Conservation (phyloP, 2,888 invertebrate species). For the Melanostoma scalare region DNA sequence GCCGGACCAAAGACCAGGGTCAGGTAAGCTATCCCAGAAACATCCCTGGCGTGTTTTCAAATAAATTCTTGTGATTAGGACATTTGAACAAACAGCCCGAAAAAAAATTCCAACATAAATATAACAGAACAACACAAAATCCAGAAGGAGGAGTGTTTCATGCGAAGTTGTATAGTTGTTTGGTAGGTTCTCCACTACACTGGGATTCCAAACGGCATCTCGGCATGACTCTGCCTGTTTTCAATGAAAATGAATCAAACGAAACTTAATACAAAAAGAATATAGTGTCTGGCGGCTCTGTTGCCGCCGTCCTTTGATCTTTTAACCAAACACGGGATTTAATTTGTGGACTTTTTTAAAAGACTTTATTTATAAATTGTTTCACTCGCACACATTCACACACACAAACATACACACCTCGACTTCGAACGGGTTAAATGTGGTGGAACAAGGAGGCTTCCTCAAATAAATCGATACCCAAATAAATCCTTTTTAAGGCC, state of each 20-base stretch:
- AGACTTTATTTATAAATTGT: slow-evolving; percentile 66
- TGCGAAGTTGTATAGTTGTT: slow-evolving; percentile 44
- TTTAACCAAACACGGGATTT: slow-evolving; percentile 72
- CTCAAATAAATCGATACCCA: slow-evolving; percentile 65
- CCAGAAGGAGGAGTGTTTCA: slow-evolving; percentile 29
- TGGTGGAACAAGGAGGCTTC: neutral
- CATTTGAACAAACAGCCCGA: slow-evolving; percentile 54
- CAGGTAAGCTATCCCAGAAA: slow-evolving; percentile 44
- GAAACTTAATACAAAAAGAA: slow-evolving; percentile 39
- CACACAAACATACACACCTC: neutral
- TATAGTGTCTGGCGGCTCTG: slow-evolving; percentile 65
- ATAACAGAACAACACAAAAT: slow-evolving; percentile 37
- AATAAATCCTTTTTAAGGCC: slow-evolving; percentile 56
- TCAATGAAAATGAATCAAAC: slow-evolving; percentile 55
- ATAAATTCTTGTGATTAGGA: slow-evolving; percentile 68
- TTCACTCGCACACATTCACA: slow-evolving; percentile 31
- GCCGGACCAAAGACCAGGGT: slow-evolving; percentile 38
- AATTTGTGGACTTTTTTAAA: slow-evolving; percentile 72
- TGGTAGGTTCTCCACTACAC: slow-evolving; percentile 48
- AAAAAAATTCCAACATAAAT: slow-evolving; percentile 51
- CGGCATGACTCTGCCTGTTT: slow-evolving; percentile 45
- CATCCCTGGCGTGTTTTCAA: slow-evolving; percentile 61
- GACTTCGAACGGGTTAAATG: neutral
- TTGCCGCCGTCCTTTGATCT: slow-evolving; percentile 63
- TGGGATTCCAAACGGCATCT: slow-evolving; percentile 46